Evolutionary conservation across 2,888 invertebrate species (phyloP).

Genomic region (Xanthia icteritia): DNA sequence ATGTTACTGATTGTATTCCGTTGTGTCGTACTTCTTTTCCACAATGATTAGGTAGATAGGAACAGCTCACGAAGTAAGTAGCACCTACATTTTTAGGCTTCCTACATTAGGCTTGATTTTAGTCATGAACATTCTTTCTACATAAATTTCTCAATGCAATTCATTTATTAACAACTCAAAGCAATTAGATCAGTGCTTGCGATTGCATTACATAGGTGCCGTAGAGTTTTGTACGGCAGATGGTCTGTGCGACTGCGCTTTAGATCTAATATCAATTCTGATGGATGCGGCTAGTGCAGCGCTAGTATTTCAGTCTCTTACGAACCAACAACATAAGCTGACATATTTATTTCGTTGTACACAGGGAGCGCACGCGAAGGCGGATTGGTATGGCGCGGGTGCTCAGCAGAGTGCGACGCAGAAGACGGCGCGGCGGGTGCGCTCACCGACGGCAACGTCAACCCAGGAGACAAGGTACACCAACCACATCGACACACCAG

Average conservation of each 20-base stretch:
- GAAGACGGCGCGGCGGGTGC: slow-evolving; percentile 89
- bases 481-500: not conserved
- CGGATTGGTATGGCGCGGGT: slow-evolving; percentile 91
- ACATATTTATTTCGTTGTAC: slow-evolving; percentile 46
- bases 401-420: slow-evolving; percentile 89
- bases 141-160: not conserved
- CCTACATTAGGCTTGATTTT: not conserved
- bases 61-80: too few species aligned
- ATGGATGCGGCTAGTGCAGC: not conserved
- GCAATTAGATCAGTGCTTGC: too few species aligned
- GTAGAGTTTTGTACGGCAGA: not conserved
- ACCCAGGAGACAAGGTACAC: slow-evolving; percentile 91
- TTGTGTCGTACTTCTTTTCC: not conserved
- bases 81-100: not conserved
- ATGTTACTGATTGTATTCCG: not conserved
- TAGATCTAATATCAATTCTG: not conserved
- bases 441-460: slow-evolving; percentile 90
- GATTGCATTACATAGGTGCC: too few species aligned
- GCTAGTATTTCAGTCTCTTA: not conserved
- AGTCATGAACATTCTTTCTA: too few species aligned
- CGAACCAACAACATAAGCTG: not conserved
- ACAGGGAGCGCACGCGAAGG: slow-evolving; percentile 89
- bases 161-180: too few species aligned
- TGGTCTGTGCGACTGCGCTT: not conserved
- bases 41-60: not conserved